phyloP scores from a whole-genome alignment of 2,888 invertebrate species.

The Agonopterix arenella region DNA sequence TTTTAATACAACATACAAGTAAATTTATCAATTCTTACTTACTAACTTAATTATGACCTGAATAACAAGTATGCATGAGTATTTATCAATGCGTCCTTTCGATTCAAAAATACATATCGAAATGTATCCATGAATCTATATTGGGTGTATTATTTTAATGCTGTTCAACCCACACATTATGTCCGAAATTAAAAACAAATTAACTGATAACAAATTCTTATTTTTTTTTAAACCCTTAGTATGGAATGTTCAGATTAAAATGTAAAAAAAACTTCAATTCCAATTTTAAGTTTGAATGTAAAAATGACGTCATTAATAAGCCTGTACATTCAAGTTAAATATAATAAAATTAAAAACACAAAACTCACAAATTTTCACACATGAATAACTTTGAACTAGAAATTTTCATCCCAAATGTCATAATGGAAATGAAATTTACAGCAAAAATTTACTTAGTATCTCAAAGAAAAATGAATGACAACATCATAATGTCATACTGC shows the following conservation, averaged over 20 bases:
- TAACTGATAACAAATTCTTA: constrained; percentile 35
- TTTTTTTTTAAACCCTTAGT: constrained; percentile 28
- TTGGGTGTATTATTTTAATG: constrained; percentile 13
- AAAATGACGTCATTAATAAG: constrained; percentile 25
- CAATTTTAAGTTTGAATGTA: constrained; percentile 17
- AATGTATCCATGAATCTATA: constrained; percentile 19
- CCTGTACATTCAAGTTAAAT: constrained; percentile 12
- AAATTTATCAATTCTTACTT: constrained; percentile 74
- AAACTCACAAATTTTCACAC: constrained; percentile 19
- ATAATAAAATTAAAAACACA: constrained; percentile 34
- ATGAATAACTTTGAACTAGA: constrained; percentile 24
- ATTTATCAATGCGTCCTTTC: constrained; percentile 24
- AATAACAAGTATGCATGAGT: constrained; percentile 65
- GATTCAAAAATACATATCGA: constrained; percentile 3
- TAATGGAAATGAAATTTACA: constrained; percentile 23
- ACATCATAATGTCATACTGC: constrained; percentile 31
- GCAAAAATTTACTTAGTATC: constrained; percentile 28
- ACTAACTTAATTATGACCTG: constrained; percentile 71
- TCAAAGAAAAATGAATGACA: constrained; percentile 44
- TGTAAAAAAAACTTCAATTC: constrained; percentile 16
- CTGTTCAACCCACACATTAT: constrained; percentile 37
- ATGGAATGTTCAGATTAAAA: constrained; percentile 40
- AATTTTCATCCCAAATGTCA: neutral
- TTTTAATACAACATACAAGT: constrained; percentile 78
- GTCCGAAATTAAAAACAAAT: constrained; percentile 18